These are phyloP conservation scores for Ctenosaura bakeri DNA, from an alignment of 2,797 vertebrate genomes.

Conservation along the genomic window DNA sequence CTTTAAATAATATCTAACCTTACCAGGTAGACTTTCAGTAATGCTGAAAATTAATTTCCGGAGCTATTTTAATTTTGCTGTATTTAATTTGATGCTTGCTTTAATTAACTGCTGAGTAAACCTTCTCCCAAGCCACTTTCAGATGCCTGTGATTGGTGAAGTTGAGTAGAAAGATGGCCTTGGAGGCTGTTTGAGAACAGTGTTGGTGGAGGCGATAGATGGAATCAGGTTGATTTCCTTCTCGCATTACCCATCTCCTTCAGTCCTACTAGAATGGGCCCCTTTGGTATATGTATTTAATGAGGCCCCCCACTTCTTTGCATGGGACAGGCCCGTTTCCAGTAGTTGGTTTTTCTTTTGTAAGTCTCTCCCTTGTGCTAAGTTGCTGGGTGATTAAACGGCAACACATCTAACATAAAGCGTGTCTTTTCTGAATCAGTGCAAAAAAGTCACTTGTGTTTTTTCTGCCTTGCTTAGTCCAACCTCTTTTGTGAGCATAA, in stretches of 20 bases:
- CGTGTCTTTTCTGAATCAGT: neutral
- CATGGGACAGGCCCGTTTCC: neutral
- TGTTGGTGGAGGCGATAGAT: neutral
- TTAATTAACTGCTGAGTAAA: constrained; percentile 84
- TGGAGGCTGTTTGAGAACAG: neutral
- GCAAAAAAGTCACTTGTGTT: neutral
- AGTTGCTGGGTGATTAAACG: neutral
- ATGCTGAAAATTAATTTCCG: constrained; percentile 84
- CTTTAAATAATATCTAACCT: constrained; percentile 81
- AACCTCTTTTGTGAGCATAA: neutral
- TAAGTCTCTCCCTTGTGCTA: neutral
- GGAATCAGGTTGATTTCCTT: neutral
- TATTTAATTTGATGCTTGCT: constrained; percentile 87
- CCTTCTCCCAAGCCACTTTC: constrained; percentile 77
- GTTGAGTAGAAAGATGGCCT: constrained; percentile 48
- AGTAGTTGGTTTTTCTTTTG: neutral
- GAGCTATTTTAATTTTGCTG: constrained; percentile 87
- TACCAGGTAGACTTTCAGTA: constrained; percentile 78
- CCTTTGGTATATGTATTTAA: neutral
- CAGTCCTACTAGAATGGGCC: neutral
- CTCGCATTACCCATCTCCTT: too few species aligned
- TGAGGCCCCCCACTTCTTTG: neutral
- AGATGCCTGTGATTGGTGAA: constrained; percentile 66
- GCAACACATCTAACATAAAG: neutral
- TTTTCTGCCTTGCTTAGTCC: neutral